A percentile compares a stretch with the other conserved stretches of the same genome.
These are phyloP conservation scores for Anas georgica DNA, from an alignment of 2,797 vertebrate genomes.

Conservation along the genomic window DNA sequence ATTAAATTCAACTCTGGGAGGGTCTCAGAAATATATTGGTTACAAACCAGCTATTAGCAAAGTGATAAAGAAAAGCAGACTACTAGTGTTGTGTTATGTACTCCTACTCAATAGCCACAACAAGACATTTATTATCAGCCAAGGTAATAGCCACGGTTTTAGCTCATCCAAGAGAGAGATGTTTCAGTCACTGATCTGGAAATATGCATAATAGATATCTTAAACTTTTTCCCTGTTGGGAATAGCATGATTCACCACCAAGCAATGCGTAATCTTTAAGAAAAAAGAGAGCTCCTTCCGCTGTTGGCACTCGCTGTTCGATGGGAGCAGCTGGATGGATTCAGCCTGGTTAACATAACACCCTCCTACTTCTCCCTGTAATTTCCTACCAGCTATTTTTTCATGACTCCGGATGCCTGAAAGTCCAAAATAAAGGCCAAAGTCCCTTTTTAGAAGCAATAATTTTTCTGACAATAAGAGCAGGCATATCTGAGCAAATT, in stretches of 20 bases:
- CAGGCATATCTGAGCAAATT: not conserved
- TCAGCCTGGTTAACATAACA: not conserved
- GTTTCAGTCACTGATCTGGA: not conserved
- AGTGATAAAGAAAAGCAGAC: not conserved
- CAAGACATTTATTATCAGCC: not conserved
- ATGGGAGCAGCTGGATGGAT: not conserved
- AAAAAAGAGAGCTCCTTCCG: not conserved
- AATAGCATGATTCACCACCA: not conserved
- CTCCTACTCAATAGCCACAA: not conserved
- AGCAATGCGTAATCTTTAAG: fast-evolving
- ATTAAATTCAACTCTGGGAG: not conserved
- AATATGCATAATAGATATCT: not conserved
- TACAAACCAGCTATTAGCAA: not conserved
- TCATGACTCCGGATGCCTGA: not conserved
- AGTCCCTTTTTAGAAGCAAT: not conserved
- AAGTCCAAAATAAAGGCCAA: not conserved
- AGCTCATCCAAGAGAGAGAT: not conserved
- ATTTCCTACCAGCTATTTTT: not conserved
- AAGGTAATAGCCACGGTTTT: not conserved
- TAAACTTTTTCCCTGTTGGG: not conserved
- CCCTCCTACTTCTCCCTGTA: not conserved
- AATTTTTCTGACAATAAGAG: not conserved
- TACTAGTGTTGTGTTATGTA: not conserved
- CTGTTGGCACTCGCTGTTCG: not conserved
- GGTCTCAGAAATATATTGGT: not conserved